phyloP scores from a whole-genome alignment of 2,113 vertebrate species.

The Carassius auratus region DNA sequence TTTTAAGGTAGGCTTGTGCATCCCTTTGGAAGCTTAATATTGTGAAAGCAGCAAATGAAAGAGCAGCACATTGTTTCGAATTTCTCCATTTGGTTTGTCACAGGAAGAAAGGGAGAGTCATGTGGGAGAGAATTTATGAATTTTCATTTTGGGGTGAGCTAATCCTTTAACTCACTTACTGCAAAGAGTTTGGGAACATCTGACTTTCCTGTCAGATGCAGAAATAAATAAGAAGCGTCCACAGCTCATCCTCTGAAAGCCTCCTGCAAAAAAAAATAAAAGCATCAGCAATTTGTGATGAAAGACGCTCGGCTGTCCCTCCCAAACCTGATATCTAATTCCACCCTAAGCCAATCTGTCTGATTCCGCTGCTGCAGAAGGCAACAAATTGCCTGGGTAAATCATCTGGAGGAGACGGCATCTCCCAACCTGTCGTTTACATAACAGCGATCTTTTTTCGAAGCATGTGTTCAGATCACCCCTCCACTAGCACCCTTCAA shows the following conservation, averaged over 20 bases:
- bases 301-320: constrained; percentile 35
- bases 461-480: constrained; percentile 26
- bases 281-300: constrained; percentile 41
- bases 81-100: neutral
- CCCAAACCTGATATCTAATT: constrained; percentile 47
- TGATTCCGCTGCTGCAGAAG: constrained; percentile 22
- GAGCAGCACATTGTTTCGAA: neutral
- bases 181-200: neutral
- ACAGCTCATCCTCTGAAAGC: constrained; percentile 32
- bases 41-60: neutral
- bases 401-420: constrained; percentile 33
- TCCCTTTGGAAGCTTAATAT: neutral
- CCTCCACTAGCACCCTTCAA: constrained; percentile 19
- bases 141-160: neutral
- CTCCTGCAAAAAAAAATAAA: constrained; percentile 15
- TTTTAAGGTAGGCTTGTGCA: neutral
- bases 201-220: neutral
- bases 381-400: constrained; percentile 50
- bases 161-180: constrained; percentile 3
- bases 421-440: constrained; percentile 34
- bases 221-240: constrained; percentile 13
- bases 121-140: neutral
- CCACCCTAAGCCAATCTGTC: constrained; percentile 45
- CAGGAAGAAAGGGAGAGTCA: neutral
- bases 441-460: constrained; percentile 29